Conservation (phyloP, 2,888 invertebrate genomes). For the Macaria liturata region DNA sequence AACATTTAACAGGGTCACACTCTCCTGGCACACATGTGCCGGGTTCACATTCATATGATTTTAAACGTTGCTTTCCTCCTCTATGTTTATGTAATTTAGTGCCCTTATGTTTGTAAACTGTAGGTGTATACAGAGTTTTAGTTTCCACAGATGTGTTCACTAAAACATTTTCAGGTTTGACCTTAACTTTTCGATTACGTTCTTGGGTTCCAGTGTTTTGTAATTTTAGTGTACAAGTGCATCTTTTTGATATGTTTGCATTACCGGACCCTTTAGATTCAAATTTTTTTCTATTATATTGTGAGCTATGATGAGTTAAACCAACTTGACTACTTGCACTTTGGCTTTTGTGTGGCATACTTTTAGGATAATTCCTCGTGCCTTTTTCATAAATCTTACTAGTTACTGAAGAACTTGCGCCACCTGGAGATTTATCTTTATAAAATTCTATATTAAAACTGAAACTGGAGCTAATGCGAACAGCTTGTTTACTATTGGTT, state of each 20-base stretch:
- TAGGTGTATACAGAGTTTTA: not conserved
- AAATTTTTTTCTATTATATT: not conserved
- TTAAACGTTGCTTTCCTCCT: too few relatives aligned
- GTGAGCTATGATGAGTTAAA: not conserved
- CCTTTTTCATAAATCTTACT: not conserved
- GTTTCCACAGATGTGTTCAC: not conserved
- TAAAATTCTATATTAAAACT: conserved; percentile 40
- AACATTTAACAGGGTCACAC: conserved; percentile 43
- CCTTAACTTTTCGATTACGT: not conserved
- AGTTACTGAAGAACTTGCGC: not conserved
- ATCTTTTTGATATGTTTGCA: not conserved
- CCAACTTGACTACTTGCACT: not conserved
- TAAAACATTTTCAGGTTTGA: not conserved
- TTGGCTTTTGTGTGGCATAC: not conserved
- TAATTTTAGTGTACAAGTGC: not conserved
- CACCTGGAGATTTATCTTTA: conserved; percentile 21
- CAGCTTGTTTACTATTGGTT: conserved; percentile 21
- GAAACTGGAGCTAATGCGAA: conserved; percentile 37
- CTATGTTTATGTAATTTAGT: not conserved
- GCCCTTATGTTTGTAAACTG: not conserved
- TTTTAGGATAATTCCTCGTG: not conserved
- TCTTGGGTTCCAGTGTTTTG: conserved; percentile 1
- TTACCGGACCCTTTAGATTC: not conserved
- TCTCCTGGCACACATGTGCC: conserved; percentile 45
- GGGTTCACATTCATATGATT: conserved; percentile 44